These are phyloP conservation scores for Drosophila planitibia DNA, from an alignment of 2,888 invertebrate genomes.

Conservation along the genomic window DNA sequence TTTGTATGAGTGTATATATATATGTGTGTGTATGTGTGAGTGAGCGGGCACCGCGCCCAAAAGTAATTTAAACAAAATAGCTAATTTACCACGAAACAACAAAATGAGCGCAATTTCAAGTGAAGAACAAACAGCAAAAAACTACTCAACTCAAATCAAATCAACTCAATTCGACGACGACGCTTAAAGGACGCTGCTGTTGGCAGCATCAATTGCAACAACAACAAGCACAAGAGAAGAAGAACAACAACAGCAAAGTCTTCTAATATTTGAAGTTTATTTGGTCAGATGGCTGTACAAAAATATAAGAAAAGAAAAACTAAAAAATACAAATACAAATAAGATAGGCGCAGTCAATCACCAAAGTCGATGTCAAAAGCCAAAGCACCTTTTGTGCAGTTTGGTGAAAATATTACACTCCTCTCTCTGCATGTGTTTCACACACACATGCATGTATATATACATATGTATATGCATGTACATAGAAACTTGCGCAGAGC, in stretches of 20 bases:
- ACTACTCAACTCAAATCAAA: background rate
- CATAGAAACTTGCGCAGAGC: conserved; percentile 13
- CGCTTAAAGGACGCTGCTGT: conserved; percentile 30
- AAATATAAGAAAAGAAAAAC: conserved; percentile 2
- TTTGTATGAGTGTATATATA: conserved; percentile 19
- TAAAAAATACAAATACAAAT: conserved; percentile 7
- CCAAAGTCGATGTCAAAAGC: conserved; percentile 26
- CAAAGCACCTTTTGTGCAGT: conserved; percentile 40
- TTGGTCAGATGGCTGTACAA: conserved; percentile 50
- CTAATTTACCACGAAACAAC: conserved; percentile 52
- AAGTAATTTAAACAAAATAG: conserved; percentile 55
- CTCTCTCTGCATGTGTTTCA: conserved; percentile 16
- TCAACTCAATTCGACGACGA: conserved; percentile 2
- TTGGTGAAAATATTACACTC: conserved; percentile 19
- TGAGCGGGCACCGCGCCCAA: conserved; percentile 64
- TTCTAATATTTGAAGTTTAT: conserved; percentile 34
- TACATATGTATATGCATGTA: conserved; percentile 2
- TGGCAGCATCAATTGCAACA: conserved; percentile 34
- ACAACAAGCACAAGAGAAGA: conserved; percentile 1
- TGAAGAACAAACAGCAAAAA: conserved; percentile 30
- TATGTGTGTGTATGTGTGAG: conserved; percentile 20
- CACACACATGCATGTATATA: background rate
- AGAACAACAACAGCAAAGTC: conserved; percentile 7
- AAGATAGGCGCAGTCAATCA: conserved; percentile 5
- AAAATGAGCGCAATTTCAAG: conserved; percentile 53